Evolutionary conservation across 2,113 vertebrate species (phyloP), one percentile per base, ranked within the genome.

Genomic region (Scomber colias): DNA sequence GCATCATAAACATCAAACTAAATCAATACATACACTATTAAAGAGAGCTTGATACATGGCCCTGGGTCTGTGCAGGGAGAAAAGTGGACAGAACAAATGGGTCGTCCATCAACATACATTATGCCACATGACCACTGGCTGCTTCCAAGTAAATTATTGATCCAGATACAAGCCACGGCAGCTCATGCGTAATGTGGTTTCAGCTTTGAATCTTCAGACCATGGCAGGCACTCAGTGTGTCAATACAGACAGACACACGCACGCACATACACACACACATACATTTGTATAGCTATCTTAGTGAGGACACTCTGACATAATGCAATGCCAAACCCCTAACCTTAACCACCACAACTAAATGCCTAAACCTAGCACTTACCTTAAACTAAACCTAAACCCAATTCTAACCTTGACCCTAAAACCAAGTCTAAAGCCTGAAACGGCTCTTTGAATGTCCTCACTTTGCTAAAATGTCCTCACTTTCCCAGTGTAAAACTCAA

Each of bases 91-190:
- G 15, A 54, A 14, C n/a, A 54, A 79, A 79, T 49, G 67, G 61
- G 45, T 15, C 31, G 71, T 53, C 46, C 75, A 81, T 69, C 17
- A 69, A 65, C 48, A 70, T 76, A 73, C 63, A 73, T 75, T 24
- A 77, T 1, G 35, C 24, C 63, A 40, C 68, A 63, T 15, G 48
- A 67, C 65, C 71, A 45, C 30, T 0, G 11, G 66, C 75, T 66
- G 40, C 51, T 48, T 56, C 50, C 46, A 45, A 75, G 59, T 66
- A 16, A 85, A 56, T 79, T 83, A 83, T 77, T 83, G 83, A 89
- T 83, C 66, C 31, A 70, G 12, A 74, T 56, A 40, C 5, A 27
- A 63, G 19, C 81, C 24, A 17, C 64, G 50, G 66, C 54, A 49
- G 64, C 67, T 81, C 24, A 31, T 31, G 67, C 50, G 21, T 62